Evolutionary conservation across 2,888 invertebrate genomes (phyloP).

Genomic region (Zygaena filipendulae): DNA sequence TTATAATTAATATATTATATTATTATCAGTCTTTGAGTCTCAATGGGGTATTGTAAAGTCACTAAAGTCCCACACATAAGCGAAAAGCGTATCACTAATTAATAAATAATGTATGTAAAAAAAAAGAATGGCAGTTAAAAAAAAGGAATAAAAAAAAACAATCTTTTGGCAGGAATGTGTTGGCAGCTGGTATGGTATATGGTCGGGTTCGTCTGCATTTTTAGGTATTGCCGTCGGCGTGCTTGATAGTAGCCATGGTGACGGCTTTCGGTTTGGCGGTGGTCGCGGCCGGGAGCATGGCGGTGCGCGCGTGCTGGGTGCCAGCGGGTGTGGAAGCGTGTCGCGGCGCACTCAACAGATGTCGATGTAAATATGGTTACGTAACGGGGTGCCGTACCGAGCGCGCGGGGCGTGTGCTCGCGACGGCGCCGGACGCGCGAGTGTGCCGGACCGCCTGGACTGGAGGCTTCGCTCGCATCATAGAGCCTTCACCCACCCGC

Average conservation of each 20-base stretch:
- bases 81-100: conserved; percentile 42
- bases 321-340: conserved; percentile 57
- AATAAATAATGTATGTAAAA: conserved; percentile 27
- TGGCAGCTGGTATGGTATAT: conserved; percentile 34
- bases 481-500: conserved; percentile 21
- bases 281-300: conserved; percentile 34
- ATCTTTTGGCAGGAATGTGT: conserved; percentile 35
- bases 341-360: conserved; percentile 56
- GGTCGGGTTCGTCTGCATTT: conserved; percentile 25
- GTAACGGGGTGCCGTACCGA: conserved; percentile 32
- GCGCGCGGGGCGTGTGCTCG: conserved; percentile 33
- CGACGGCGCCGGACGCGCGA: conserved; percentile 50
- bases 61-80: conserved; percentile 24
- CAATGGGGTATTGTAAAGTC: not conserved
- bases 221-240: conserved; percentile 35
- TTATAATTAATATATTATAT: no score
- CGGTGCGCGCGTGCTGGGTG: conserved; percentile 42
- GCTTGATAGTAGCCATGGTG: conserved; percentile 31
- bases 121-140: no score
- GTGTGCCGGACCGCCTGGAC: conserved; percentile 31
- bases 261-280: conserved; percentile 25
- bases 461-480: conserved; percentile 29
- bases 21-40: not conserved
- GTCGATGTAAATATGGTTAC: conserved; percentile 54
- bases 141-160: no score